Evolutionary conservation across 2,888 invertebrate genomes (phyloP).

Genomic region (Eretmocerus hayati): DNA sequence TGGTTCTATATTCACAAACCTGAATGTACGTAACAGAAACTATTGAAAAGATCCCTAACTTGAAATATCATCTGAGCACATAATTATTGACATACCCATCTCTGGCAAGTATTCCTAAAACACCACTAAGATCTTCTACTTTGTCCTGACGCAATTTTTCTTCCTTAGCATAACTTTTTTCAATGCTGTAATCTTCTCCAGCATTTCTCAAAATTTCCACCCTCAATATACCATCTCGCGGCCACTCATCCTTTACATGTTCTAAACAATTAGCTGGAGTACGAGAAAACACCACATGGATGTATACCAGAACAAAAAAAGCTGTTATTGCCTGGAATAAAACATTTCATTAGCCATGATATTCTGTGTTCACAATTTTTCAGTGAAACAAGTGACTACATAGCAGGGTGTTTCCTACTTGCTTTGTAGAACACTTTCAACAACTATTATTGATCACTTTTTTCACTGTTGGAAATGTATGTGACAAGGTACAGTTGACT

Average conservation of each 20-base stretch:
- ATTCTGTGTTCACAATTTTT: too few relatives aligned
- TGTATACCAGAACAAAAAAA: constrained; percentile 87
- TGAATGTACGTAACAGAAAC: constrained; percentile 31
- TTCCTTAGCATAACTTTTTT: constrained; percentile 79
- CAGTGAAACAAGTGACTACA: too few relatives aligned
- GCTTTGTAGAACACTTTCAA: too few relatives aligned
- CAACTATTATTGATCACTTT: too few relatives aligned
- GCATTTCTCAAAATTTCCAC: constrained; percentile 77
- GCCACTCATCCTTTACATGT: constrained; percentile 84
- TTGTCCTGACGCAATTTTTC: constrained; percentile 63
- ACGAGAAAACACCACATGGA: constrained; percentile 89
- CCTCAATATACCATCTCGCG: constrained; percentile 86
- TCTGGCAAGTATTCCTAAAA: constrained; percentile 59
- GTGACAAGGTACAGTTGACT: too few relatives aligned
- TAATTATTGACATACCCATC: constrained; percentile 54
- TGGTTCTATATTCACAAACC: constrained; percentile 63
- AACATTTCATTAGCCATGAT: not conserved
- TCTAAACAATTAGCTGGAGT: constrained; percentile 90
- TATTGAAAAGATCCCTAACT: not conserved
- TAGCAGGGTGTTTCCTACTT: too few relatives aligned
- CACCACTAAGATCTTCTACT: constrained; percentile 54
- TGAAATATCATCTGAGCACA: not conserved
- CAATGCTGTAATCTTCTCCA: constrained; percentile 67
- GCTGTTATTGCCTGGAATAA: constrained; percentile 66
- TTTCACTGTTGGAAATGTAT: too few relatives aligned